These are phyloP conservation scores for Daktulosphaira vitifoliae DNA, from an alignment of 1,140 invertebrate species.

Conservation along the genomic window DNA sequence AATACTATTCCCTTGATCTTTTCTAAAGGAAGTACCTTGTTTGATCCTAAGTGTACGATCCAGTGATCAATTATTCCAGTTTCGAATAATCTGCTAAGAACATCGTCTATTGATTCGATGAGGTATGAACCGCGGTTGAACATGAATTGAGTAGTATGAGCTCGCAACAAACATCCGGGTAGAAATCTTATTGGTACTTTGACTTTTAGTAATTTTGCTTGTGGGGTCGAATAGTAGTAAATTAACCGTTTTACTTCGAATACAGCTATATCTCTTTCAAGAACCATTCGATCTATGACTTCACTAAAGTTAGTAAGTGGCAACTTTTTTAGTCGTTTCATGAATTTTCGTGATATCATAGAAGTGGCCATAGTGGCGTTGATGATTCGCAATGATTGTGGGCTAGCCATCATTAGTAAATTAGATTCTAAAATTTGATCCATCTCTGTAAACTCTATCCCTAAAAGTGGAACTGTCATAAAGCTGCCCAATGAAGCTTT, in stretches of 20 bases:
- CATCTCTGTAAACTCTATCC: constrained; percentile 33
- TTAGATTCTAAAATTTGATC: constrained; percentile 34
- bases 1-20: constrained; percentile 31
- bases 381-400: constrained; percentile 34
- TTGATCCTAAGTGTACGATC: constrained; percentile 34
- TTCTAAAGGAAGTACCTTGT: constrained; percentile 32
- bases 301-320: constrained; percentile 32
- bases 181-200: constrained; percentile 37
- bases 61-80: constrained; percentile 36
- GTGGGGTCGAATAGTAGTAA: constrained; percentile 34
- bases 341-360: constrained; percentile 15
- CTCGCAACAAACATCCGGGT: constrained; percentile 36
- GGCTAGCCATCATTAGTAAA: constrained; percentile 25
- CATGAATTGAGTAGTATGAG: constrained; percentile 37
- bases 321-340: constrained; percentile 30
- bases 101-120: constrained; percentile 31
- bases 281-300: constrained; percentile 35
- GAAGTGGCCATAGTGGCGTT: constrained; percentile 29
- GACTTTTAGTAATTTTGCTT: constrained; percentile 35
- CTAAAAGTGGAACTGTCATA: constrained; percentile 36
- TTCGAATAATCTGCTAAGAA: constrained; percentile 35
- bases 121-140: constrained; percentile 34
- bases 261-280: constrained; percentile 34
- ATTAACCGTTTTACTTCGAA: constrained; percentile 37
- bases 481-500: constrained; percentile 37